Base-by-base conservation (phyloP, 2,888 invertebrate genomes). In the Lepidochitona cinerea region DNA sequence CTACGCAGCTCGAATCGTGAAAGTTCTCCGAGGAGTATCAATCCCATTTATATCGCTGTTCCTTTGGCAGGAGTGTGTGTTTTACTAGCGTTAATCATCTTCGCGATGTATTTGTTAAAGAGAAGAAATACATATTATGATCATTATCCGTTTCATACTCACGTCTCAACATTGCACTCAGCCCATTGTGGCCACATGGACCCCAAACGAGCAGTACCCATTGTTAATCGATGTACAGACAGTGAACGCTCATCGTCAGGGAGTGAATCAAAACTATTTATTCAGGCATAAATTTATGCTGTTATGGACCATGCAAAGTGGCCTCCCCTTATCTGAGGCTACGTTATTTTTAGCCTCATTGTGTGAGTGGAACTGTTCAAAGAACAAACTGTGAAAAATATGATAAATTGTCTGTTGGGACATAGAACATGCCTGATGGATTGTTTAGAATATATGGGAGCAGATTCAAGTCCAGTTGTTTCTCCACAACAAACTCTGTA, bases 31-130 rank as follows among this genome's bases (percentile, higher is more conserved):
- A 59, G 59, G 32, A 59, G 85, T 64, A 83, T 89, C 66, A 90
- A 90, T 81, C 90, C 90, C 2, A 86, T 90, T 33, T 89, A 89
- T 78, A 88, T 90, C 41, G 89, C 88, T 0, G 89, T 90, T 6
- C 88, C 90, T 0, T 85, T 90, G 14, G 89, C 89, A 0, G 90
- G 90, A 1, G 85, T 89, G 2, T 88, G 88, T 75, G 87, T 89
- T 29, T 81, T 90, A 29, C 75, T 90, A 36, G 87, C 89, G 26
- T 85, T 90, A 9, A 86, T 89, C 41, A 86, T 90, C 73, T 88
- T 90, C 74, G 89, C 90, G 67, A 86, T 89, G 79, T 88, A 88
- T 69, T 82, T 90, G 7, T 79, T 90, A 41, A 79, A 88, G 26
- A 78, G 88, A 32, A 84, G 88, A 37, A 86, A 82, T 49, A 84